phyloP scores from a whole-genome alignment of 2,113 vertebrate species.

The Sturnira hondurensis region DNA sequence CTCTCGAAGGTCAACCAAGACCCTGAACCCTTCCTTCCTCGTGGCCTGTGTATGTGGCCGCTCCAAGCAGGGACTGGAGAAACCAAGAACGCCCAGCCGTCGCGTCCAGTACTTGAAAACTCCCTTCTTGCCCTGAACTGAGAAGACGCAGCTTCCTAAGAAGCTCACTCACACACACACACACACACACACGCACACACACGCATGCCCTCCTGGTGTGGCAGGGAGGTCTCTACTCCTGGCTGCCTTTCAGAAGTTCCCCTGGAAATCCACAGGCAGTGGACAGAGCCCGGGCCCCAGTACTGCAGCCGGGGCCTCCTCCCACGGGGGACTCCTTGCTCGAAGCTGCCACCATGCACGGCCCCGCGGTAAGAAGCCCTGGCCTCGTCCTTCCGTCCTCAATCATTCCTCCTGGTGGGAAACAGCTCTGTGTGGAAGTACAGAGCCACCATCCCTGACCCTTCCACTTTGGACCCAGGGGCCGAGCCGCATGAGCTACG shows the following conservation, averaged over 20 bases:
- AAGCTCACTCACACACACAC: accelerated
- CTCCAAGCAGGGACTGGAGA: neutral
- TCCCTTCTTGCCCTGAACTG: neutral
- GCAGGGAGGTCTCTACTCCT: accelerated
- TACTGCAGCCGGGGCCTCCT: neutral
- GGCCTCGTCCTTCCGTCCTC: conserved; percentile 35
- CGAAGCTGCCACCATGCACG: neutral
- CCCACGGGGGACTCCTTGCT: neutral
- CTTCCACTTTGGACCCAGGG: conserved; percentile 61
- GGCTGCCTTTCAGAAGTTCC: neutral
- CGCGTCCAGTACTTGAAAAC: neutral
- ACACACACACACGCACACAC: accelerated
- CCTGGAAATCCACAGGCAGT: neutral
- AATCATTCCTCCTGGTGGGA: conserved; percentile 65
- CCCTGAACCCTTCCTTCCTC: neutral
- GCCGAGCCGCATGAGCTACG: conserved; percentile 68
- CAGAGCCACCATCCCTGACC: conserved; percentile 70
- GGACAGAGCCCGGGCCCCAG: neutral
- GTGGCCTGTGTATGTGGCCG: neutral
- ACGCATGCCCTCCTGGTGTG: neutral
- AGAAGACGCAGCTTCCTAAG: neutral
- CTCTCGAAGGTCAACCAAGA: neutral
- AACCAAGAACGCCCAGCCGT: neutral
- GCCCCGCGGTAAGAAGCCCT: neutral
- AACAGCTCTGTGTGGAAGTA: conserved; percentile 59